phyloP scores from a whole-genome alignment of 2,113 vertebrate genomes.

The Steatornis caripensis region DNA sequence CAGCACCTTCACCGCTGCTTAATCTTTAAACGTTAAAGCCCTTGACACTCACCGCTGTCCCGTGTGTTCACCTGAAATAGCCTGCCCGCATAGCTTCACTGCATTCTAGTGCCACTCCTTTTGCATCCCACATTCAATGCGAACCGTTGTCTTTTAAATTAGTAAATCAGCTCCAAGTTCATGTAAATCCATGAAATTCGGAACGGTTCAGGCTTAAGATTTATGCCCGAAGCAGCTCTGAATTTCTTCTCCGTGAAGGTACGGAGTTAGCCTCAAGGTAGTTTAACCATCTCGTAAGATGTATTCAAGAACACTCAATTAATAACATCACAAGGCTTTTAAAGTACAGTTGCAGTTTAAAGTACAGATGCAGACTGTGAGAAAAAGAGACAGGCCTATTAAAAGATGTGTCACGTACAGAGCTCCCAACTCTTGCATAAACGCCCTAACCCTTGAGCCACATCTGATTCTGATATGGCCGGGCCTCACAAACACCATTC shows the following conservation, averaged over 20 bases:
- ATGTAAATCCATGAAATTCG: accelerated
- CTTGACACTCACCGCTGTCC: not conserved
- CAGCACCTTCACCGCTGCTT: not conserved
- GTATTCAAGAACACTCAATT: not conserved
- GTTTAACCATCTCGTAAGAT: accelerated
- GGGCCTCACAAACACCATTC: not conserved
- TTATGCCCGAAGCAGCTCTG: not conserved
- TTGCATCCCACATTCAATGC: accelerated
- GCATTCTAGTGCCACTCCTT: accelerated
- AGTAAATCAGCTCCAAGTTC: not conserved
- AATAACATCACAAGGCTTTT: not conserved
- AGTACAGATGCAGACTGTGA: not conserved
- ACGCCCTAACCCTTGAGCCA: not conserved
- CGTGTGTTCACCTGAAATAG: not conserved
- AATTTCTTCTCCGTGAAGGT: not conserved
- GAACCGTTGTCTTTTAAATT: not conserved
- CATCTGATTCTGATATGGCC: not conserved
- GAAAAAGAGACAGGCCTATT: not conserved
- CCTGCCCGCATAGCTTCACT: not conserved
- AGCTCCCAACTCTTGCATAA: accelerated
- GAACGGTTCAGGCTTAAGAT: not conserved
- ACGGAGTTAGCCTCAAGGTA: not conserved
- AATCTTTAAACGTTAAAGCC: not conserved
- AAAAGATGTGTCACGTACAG: not conserved
- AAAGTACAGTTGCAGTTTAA: not conserved